Percentiles rank a stretch among this genome's conserved stretches.
These are phyloP conservation scores for Brachypteracias leptosomus DNA, from an alignment of 2,113 vertebrate species.

Conservation along the genomic window DNA sequence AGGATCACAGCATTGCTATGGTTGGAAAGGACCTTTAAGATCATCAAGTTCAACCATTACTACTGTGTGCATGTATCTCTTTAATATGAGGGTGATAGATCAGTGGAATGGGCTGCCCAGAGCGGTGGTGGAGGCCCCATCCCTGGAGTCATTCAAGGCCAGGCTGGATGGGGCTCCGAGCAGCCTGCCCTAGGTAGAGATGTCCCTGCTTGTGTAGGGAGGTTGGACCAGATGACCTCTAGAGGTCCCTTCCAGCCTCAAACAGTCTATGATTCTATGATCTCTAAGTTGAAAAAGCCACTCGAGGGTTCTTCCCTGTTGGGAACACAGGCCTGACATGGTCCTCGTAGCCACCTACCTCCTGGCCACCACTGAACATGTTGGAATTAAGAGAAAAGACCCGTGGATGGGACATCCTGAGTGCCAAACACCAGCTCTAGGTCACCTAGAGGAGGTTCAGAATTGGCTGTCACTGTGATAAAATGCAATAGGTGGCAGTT, in stretches of 20 bases:
- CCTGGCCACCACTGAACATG: rapidly evolving
- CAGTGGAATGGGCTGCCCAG: too few species aligned
- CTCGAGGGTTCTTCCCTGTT: neutral
- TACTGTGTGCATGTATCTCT: neutral
- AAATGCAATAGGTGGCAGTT: neutral
- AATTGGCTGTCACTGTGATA: neutral
- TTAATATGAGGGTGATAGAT: too few species aligned
- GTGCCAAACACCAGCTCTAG: neutral
- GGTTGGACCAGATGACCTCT: too few species aligned
- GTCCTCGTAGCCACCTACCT: neutral
- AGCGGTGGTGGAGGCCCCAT: too few species aligned
- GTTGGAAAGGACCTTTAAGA: too few species aligned
- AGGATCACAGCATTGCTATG: too few species aligned
- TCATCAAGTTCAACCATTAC: neutral
- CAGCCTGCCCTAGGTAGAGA: too few species aligned
- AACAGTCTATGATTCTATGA: too few species aligned
- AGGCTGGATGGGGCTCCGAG: too few species aligned
- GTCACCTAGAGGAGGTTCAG: neutral
- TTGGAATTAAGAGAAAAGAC: neutral
- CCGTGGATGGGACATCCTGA: neutral
- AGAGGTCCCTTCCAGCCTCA: too few species aligned
- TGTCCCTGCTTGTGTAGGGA: too few species aligned
- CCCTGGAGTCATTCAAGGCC: too few species aligned
- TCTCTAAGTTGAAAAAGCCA: neutral
- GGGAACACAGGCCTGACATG: neutral